Evolutionary conservation across 2,888 invertebrate species (phyloP), one percentile per base, ranked within the genome.

Genomic region (Drosophila multiciliata): DNA sequence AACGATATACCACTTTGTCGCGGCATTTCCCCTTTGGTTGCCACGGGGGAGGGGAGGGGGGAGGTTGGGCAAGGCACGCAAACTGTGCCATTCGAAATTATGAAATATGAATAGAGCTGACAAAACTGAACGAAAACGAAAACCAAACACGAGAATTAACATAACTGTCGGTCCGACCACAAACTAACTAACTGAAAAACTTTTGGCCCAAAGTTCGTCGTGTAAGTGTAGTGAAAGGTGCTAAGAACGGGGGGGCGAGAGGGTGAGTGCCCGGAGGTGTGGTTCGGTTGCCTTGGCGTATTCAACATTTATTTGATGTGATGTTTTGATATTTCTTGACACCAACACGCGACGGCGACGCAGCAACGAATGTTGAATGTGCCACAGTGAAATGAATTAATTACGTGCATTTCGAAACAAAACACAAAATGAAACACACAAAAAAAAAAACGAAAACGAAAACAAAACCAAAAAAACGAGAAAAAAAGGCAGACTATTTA

Each of bases 301-400:
- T 89, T 91, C 88, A 91, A 91, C 90, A 91, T 92, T 92, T 92
- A 91, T 92, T 92, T 92, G 92, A 92, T 92, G 92, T 92, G 92
- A 92, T 92, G 91, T 92, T 92, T 92, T 92, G 92, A 92, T 92
- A 92, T 92, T 91, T 91, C 87, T 91, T 92, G 92, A 92, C 92
- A 92, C 92, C 91, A 92, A 90, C 92, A 92, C 92, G 90, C 91
- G 84, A 91, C 82, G 85, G 64, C 78, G 55, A 73, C 85, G 67
- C 78, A 75, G 77, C 75, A 68, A 61, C 72, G 84, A 82, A 78
- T 73, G 63, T 86, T 86, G 81, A 82, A 78, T 73, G 65, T 83
- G 81, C 77, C 83, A 77, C 84, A 84, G 71, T 76, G 83, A 84
- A 90, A 90, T 90, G 89, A 92, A 91, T 91, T 92, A 92, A 92